Conservation (phyloP, 2,113 vertebrate species). For the Oplegnathus fasciatus region DNA sequence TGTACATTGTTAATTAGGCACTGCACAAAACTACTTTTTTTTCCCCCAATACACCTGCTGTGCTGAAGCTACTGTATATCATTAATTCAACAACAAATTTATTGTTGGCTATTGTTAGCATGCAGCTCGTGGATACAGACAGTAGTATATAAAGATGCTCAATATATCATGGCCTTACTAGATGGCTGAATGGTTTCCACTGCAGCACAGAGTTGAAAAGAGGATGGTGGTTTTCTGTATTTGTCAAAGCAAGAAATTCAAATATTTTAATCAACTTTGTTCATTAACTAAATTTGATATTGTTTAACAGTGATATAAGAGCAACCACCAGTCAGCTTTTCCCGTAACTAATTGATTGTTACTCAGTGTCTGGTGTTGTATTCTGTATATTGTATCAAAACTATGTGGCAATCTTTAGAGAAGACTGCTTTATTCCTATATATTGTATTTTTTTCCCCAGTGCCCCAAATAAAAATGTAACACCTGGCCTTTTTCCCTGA, state of each 20-base stretch:
- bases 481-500: background rate
- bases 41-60: conserved; percentile 1
- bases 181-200: background rate
- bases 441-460: background rate
- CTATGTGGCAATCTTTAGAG: background rate
- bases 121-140: background rate
- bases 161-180: background rate
- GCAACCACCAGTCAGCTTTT: background rate
- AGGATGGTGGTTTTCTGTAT: background rate
- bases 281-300: background rate
- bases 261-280: background rate
- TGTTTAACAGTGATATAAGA: background rate
- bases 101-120: conserved; percentile 2
- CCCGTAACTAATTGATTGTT: background rate
- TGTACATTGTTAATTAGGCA: conserved; percentile 22
- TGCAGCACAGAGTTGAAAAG: background rate
- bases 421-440: background rate
- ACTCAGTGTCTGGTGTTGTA: background rate
- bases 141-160: background rate
- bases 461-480: background rate
- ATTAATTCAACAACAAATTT: conserved; percentile 27
- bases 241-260: background rate
- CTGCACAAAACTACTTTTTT: background rate
- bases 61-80: conserved; percentile 14
- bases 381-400: background rate